phyloP scores from a whole-genome alignment of 1,140 invertebrate species.

The Pseudobourletiella spinata region DNA sequence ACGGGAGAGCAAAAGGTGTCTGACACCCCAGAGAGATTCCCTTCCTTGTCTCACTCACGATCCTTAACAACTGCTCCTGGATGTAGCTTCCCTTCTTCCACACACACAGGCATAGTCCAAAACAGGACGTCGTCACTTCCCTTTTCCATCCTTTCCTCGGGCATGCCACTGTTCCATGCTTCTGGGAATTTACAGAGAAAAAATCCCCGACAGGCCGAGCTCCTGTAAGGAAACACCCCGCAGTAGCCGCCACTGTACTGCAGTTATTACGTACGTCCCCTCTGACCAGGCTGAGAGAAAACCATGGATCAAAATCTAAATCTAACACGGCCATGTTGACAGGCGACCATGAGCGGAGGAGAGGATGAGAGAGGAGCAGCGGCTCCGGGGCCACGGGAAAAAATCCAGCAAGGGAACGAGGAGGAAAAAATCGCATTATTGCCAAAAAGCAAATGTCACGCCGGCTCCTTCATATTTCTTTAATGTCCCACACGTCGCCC shows the following conservation, averaged over 20 bases:
- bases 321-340: background rate
- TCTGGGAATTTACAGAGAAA: too few species aligned
- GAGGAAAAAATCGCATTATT: constrained; percentile 17
- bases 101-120: too few species aligned
- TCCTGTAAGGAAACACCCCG: too few species aligned
- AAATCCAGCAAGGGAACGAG: background rate
- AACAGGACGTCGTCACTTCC: too few species aligned
- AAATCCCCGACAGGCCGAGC: too few species aligned
- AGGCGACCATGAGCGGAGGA: too few species aligned
- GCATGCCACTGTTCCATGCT: too few species aligned
- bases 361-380: too few species aligned
- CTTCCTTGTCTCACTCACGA: constrained; percentile 10
- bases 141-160: too few species aligned
- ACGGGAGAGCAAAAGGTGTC: constrained; percentile 22
- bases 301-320: constrained; percentile 23
- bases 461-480: background rate
- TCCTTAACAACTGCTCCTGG: constrained; percentile 1
- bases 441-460: constrained; percentile 12
- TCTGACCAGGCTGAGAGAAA: constrained; percentile 10
- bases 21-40: constrained; percentile 18
- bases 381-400: too few species aligned
- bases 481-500: background rate
- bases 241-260: too few species aligned
- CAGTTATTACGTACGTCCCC: too few species aligned
- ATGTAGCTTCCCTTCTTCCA: constrained; percentile 4